Evolutionary conservation across 1,140 invertebrate species (phyloP).

Genomic region (Ruditapes philippinarum): DNA sequence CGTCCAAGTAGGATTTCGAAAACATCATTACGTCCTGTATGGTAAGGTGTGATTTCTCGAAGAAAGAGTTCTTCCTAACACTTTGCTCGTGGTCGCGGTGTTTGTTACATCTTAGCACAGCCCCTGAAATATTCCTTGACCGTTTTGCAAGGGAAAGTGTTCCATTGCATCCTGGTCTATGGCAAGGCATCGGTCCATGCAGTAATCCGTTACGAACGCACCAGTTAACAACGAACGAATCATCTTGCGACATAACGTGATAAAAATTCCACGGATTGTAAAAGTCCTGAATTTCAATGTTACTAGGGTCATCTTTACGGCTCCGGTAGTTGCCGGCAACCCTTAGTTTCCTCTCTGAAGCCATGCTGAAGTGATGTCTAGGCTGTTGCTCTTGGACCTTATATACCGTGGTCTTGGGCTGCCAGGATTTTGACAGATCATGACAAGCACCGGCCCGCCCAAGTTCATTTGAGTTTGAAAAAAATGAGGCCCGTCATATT

Average conservation of each 20-base stretch:
- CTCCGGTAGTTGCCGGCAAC: not conserved
- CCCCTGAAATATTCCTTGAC: not conserved
- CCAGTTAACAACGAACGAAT: not conserved
- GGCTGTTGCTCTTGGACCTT: not conserved
- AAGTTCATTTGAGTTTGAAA: too few relatives aligned
- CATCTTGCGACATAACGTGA: not conserved
- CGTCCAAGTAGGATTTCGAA: not conserved
- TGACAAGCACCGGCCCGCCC: too few relatives aligned
- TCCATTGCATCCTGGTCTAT: not conserved
- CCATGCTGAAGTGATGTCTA: too few relatives aligned
- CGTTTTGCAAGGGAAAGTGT: not conserved
- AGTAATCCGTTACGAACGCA: not conserved
- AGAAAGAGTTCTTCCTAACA: not conserved
- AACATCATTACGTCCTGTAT: not conserved
- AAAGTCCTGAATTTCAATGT: not conserved
- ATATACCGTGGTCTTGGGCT: not conserved
- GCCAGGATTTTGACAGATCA: too few relatives aligned
- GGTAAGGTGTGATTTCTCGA: not conserved
- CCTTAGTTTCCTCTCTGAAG: too few relatives aligned
- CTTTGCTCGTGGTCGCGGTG: not conserved
- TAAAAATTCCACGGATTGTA: not conserved
- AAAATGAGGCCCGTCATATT: too few relatives aligned
- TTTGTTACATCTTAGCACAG: not conserved
- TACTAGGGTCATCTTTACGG: not conserved
- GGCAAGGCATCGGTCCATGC: not conserved